These are phyloP conservation scores for Nibea albiflora DNA, from an alignment of 2,113 vertebrate genomes.

Conservation along the genomic window DNA sequence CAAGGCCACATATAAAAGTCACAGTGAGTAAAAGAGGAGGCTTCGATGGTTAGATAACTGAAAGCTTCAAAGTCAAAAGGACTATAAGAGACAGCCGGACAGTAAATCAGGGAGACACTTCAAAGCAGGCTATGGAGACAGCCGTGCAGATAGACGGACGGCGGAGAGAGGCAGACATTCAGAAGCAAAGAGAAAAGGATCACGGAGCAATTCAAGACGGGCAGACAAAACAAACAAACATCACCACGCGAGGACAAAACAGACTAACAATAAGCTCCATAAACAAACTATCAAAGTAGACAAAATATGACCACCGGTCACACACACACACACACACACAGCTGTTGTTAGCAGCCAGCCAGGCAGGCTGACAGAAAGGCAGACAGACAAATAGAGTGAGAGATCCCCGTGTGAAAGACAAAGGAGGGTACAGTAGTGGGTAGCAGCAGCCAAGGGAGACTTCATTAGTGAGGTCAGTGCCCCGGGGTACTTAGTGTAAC, in stretches of 20 bases:
- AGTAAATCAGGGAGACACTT: constrained; percentile 76
- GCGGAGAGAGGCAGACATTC: constrained; percentile 44
- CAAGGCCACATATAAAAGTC: constrained; percentile 63
- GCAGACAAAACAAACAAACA: constrained; percentile 61
- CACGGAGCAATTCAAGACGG: constrained; percentile 48
- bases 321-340: constrained; percentile 38
- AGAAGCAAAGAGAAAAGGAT: constrained; percentile 39
- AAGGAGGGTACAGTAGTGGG: constrained; percentile 80
- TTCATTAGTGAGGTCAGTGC: constrained; percentile 84
- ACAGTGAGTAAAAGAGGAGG: constrained; percentile 55
- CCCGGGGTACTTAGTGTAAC: constrained; percentile 80
- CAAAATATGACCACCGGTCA: constrained; percentile 44
- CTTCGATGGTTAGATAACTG: constrained; percentile 64
- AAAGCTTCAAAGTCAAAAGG: constrained; percentile 72
- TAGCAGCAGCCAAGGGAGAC: constrained; percentile 75
- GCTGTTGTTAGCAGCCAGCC: constrained; percentile 66
- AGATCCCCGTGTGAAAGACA: constrained; percentile 78
- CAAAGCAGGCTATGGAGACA: constrained; percentile 71
- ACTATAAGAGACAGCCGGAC: constrained; percentile 69
- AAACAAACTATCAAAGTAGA: constrained; percentile 60
- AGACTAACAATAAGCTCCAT: constrained; percentile 49
- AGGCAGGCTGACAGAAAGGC: constrained; percentile 62
- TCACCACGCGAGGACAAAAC: constrained; percentile 45
- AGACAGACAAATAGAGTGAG: constrained; percentile 74
- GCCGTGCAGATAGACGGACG: constrained; percentile 41